These are phyloP conservation scores for Sakesphorus luctuosus DNA, from an alignment of 2,113 vertebrate species.

Conservation along the genomic window DNA sequence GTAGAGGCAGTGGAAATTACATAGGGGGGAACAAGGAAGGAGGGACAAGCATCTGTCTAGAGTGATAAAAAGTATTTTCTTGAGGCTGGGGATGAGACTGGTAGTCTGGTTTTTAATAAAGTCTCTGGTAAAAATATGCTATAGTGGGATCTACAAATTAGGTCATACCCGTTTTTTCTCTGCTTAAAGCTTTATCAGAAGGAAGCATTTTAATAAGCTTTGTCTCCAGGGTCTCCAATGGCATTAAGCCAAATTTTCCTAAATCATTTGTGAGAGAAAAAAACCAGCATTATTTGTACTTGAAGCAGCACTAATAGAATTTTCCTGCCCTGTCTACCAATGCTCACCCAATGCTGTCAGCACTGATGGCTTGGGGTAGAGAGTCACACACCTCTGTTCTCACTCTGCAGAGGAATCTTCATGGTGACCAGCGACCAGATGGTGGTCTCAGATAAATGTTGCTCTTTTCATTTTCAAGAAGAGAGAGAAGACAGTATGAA, in stretches of 20 bases:
- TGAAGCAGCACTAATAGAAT: neutral
- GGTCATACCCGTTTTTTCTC: neutral
- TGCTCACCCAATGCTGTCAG: neutral
- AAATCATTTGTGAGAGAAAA: neutral
- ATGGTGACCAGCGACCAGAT: accelerated
- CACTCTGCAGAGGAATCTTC: neutral
- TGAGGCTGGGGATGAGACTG: neutral
- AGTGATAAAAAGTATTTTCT: neutral
- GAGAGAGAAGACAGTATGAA: neutral
- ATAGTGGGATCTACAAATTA: neutral
- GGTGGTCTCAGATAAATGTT: neutral
- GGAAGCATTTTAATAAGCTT: neutral
- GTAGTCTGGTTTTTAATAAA: neutral
- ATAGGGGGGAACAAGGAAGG: neutral
- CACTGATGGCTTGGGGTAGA: neutral
- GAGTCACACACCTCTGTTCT: neutral
- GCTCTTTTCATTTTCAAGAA: neutral
- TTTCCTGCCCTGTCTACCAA: neutral
- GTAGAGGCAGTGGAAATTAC: neutral
- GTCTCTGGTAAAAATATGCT: neutral
- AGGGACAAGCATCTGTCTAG: neutral
- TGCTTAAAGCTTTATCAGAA: neutral
- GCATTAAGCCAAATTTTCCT: neutral
- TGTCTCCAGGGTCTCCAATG: neutral
- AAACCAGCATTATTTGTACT: neutral